phyloP scores from a whole-genome alignment of 2,888 invertebrate species.

The Myopa testacea region DNA sequence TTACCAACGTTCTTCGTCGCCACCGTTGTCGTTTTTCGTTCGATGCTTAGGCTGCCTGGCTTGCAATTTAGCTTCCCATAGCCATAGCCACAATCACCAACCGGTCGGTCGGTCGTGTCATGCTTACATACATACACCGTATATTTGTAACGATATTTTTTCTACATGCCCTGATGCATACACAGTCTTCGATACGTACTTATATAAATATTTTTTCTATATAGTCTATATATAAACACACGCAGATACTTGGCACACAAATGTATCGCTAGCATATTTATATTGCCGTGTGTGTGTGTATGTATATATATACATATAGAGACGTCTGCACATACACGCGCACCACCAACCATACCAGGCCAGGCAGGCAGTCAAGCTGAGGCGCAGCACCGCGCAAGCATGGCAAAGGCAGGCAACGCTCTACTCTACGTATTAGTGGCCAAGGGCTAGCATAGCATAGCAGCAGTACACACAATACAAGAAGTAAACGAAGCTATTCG shows the following conservation, averaged over 20 bases:
- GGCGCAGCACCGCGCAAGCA: conserved; percentile 38
- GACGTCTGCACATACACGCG: conserved; percentile 24
- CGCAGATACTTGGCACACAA: conserved; percentile 36
- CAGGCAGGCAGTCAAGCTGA: conserved; percentile 34
- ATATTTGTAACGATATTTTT: conserved; percentile 35
- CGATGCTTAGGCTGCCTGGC: conserved; percentile 29
- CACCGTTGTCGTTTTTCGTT: conserved; percentile 8
- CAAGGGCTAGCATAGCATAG: conserved; percentile 59
- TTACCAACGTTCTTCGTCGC: conserved; percentile 2
- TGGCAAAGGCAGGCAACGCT: conserved; percentile 34
- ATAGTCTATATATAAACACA: conserved; percentile 34
- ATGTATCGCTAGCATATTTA: conserved; percentile 27
- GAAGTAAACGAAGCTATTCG: conserved; percentile 38
- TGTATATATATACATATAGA: conserved; percentile 17
- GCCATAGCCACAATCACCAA: conserved; percentile 20
- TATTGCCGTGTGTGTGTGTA: conserved; percentile 18
- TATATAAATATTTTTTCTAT: conserved; percentile 29
- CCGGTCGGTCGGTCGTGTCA: conserved; percentile 30
- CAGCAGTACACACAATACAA: conserved; percentile 39
- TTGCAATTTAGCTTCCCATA: conserved; percentile 35
- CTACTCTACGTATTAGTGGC: conserved; percentile 55
- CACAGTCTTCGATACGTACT: conserved; percentile 39
- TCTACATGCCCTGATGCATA: conserved; percentile 37
- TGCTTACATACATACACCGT: conserved; percentile 32
- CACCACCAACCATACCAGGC: conserved; percentile 37